Conservation (phyloP, 2,113 vertebrate species). For the Meles meles region DNA sequence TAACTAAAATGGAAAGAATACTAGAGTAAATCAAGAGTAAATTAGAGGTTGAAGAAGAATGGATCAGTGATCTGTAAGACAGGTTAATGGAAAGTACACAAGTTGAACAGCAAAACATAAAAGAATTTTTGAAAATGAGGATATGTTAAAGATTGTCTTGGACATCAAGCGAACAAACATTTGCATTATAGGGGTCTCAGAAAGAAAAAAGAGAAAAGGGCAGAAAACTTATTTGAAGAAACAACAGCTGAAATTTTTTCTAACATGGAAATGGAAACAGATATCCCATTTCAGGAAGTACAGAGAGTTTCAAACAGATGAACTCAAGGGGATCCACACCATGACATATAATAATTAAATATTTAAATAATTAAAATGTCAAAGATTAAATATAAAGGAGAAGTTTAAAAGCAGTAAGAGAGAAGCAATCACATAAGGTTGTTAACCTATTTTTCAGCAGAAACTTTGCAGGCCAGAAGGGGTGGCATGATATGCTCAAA, state of each 20-base stretch:
- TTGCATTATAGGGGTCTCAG: not conserved
- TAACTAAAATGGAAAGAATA: not conserved
- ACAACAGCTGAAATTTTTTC: not conserved
- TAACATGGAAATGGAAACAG: not conserved
- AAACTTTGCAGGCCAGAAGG: not conserved
- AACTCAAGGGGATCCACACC: not conserved
- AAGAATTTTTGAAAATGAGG: not conserved
- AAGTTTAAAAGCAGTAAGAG: not conserved
- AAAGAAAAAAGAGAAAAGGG: not conserved
- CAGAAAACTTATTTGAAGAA: not conserved
- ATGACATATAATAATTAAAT: not conserved
- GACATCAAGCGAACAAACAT: not conserved
- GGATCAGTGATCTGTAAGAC: not conserved
- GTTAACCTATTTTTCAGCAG: not conserved
- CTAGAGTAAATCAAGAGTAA: not conserved
- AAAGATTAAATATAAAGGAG: not conserved
- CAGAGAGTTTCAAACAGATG: not conserved
- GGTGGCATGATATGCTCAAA: not conserved
- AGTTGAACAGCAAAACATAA: not conserved
- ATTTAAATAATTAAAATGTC: not conserved
- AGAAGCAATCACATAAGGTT: not conserved
- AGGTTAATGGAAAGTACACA: not conserved
- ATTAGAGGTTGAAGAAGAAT: not conserved
- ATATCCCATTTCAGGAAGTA: not conserved
- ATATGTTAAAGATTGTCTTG: not conserved